Evolutionary conservation across 2,888 invertebrate genomes (phyloP).

Genomic region (Cabera pusaria): DNA sequence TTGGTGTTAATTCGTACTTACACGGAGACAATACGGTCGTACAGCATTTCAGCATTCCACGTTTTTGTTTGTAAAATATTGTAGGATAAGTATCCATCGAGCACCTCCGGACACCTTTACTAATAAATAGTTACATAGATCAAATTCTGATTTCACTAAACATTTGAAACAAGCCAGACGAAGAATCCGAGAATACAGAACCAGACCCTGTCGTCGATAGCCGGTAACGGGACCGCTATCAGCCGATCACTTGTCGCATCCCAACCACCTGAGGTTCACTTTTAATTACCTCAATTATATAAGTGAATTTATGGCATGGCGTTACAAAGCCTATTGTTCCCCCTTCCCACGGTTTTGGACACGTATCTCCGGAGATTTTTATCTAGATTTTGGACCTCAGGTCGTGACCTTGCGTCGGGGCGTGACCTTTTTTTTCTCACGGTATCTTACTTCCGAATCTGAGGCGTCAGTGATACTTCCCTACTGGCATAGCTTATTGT

Average conservation of each 20-base stretch:
- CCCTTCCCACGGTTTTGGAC: constrained; percentile 69
- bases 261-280: constrained; percentile 44
- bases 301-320: constrained; percentile 59
- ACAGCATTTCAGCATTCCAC: no score
- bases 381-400: constrained; percentile 60
- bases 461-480: constrained; percentile 50
- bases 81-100: no score
- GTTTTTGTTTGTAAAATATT: no score
- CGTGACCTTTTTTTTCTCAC: constrained; percentile 64
- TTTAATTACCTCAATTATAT: constrained; percentile 72
- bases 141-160: no score
- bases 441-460: constrained; percentile 56
- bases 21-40: no score
- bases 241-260: constrained; percentile 40
- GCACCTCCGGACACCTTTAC: no score
- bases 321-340: constrained; percentile 60
- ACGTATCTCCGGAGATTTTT: constrained; percentile 53
- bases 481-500: constrained; percentile 17
- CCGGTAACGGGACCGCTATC: constrained; percentile 20
- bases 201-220: no score
- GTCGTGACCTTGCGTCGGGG: constrained; percentile 62
- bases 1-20: no score
- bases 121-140: no score
- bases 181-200: no score
- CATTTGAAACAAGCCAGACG: constrained; percentile 5